These are phyloP conservation scores for Drosophila niveifrons DNA, from an alignment of 2,888 invertebrate genomes.

Conservation along the genomic window DNA sequence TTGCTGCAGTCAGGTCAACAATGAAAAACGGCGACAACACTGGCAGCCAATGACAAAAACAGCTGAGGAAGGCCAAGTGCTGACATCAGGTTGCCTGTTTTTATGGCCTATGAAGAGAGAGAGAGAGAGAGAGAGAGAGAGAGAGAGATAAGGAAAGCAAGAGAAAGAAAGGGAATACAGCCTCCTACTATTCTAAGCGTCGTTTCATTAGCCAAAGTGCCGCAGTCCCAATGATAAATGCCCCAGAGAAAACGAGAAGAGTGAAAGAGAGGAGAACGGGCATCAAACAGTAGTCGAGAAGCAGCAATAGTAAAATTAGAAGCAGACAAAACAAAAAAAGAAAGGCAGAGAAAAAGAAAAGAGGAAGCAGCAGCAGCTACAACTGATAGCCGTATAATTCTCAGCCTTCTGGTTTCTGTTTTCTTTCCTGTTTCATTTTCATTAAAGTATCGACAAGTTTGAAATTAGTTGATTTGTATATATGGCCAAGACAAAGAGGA, in stretches of 20 bases:
- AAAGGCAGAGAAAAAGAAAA: too few relatives aligned
- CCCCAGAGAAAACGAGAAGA: slow-evolving; percentile 20
- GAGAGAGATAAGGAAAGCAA: neutral
- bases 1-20: slow-evolving; percentile 41
- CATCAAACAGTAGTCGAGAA: neutral
- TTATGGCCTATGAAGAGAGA: slow-evolving; percentile 60
- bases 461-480: slow-evolving; percentile 77
- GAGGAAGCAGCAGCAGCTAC: slow-evolving; percentile 23
- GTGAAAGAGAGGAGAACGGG: neutral
- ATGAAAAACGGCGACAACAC: neutral
- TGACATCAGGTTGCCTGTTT: slow-evolving; percentile 52
- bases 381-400: slow-evolving; percentile 9
- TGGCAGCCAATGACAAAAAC: slow-evolving; percentile 12
- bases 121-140: slow-evolving; percentile 6
- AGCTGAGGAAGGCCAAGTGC: too few relatives aligned
- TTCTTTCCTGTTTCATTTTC: slow-evolving; percentile 31
- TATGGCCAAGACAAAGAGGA: slow-evolving; percentile 37
- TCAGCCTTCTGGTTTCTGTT: slow-evolving; percentile 29
- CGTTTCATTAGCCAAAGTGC: slow-evolving; percentile 76
- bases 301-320: neutral
- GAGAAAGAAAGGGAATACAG: slow-evolving; percentile 13
- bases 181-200: slow-evolving; percentile 31
- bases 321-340: neutral
- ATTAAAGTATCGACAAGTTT: slow-evolving; percentile 72
- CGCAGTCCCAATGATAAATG: slow-evolving; percentile 68